A percentile compares a stretch with the other conserved stretches of the same genome.
Evolutionary conservation across 1,140 invertebrate species (phyloP).

Genomic region (Drusus annulatus): DNA sequence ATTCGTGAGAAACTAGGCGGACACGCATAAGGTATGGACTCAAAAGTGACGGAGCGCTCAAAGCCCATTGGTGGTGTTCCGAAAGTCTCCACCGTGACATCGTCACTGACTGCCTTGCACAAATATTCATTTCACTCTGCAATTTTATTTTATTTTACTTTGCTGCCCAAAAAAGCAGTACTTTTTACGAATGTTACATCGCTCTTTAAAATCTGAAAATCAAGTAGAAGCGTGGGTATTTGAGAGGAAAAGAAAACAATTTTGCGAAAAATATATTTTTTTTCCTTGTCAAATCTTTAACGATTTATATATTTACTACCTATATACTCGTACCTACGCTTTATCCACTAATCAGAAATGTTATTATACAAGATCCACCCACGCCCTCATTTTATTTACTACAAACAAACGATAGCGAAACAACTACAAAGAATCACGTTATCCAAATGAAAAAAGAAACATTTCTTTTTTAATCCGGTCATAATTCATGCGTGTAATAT

Average conservation of each 20-base stretch:
- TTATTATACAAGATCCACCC: background rate
- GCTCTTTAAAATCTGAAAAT: no score
- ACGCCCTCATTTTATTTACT: background rate
- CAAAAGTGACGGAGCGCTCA: background rate
- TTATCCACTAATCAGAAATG: no score
- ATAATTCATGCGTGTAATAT: slow-evolving; percentile 25
- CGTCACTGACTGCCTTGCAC: background rate
- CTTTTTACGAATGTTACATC: no score
- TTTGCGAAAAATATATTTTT: no score
- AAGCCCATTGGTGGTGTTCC: background rate
- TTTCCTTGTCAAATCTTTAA: no score
- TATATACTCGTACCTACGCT: no score
- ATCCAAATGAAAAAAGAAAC: slow-evolving; percentile 15
- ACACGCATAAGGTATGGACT: background rate
- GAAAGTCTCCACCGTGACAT: background rate
- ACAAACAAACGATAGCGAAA: background rate
- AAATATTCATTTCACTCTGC: no score
- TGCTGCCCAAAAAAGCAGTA: no score
- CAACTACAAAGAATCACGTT: background rate
- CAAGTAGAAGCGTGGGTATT: no score
- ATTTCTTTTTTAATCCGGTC: slow-evolving; percentile 19
- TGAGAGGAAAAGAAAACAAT: no score
- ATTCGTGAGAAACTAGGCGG: background rate
- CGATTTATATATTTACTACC: no score
- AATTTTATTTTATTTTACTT: no score